phyloP scores from a whole-genome alignment of 2,888 invertebrate genomes.

The Seladonia tumulorum region DNA sequence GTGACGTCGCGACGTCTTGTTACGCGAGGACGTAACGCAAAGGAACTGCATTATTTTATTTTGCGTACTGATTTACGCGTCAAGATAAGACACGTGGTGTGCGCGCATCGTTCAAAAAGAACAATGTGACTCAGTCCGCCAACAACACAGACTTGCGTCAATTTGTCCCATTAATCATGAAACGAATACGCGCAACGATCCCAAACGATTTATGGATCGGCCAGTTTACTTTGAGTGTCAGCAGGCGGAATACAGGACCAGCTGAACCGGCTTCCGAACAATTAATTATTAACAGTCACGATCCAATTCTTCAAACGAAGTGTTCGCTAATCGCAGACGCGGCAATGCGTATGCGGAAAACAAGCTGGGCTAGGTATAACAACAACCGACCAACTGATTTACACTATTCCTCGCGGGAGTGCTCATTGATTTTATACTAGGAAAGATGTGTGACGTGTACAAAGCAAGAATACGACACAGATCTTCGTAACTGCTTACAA shows the following conservation, averaged over 20 bases:
- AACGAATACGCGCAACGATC: background rate
- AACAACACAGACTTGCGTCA: constrained; percentile 30
- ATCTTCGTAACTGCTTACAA: background rate
- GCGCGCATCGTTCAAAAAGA: constrained; percentile 18
- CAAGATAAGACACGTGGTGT: constrained; percentile 50
- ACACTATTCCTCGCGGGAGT: background rate
- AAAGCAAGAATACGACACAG: background rate
- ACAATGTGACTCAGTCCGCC: constrained; percentile 11
- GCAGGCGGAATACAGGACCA: background rate
- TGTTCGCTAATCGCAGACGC: background rate
- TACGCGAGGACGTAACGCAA: background rate
- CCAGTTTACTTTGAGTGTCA: background rate
- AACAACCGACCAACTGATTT: background rate
- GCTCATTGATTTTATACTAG: background rate
- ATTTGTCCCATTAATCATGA: constrained; percentile 25
- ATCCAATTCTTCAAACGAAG: background rate
- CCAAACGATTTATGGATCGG: background rate
- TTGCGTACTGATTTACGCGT: constrained; percentile 24
- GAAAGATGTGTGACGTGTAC: background rate
- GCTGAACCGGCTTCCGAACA: background rate
- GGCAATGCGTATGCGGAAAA: background rate
- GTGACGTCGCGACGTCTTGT: background rate
- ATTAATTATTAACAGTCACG: constrained; percentile 1
- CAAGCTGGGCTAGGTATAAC: background rate
- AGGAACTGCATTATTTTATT: background rate